Evolutionary conservation across 2,113 vertebrate species (phyloP), one percentile per base, ranked within the genome.

Genomic region (Apistogramma diplotaenia): DNA sequence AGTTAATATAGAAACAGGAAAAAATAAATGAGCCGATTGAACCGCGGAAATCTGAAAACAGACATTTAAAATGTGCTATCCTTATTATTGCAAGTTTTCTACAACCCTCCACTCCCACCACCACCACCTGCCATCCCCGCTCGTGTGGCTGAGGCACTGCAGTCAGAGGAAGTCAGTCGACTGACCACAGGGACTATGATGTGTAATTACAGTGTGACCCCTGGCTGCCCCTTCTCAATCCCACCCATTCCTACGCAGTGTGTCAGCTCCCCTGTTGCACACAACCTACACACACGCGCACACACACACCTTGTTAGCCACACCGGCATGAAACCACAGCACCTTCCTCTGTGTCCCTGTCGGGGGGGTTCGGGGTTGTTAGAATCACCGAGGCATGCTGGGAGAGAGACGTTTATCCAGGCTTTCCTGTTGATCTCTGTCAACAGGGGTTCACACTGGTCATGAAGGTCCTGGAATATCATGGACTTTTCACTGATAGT

Each of bases 201-300:
- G 86, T 94, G 89, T 93, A 94, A 94, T 94, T 94, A 95, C 92
- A 78, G 62, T 11, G 7, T 89, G 93, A 94, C 92, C 90, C 79
- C 76, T 85, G 79, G 87, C 81, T 87, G 81, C 77, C 83, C 87
- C 79, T 60, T 49, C 78, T 74, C 79, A 54, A 37, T 70, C 62
- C 79, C 56, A 56, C 58, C 86, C 33, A 46, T 76, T 78, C 75
- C 81, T 73, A 55, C 78, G 31, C 46, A 7, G 53, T 61, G 82
- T 84, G 82, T 91, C 89, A 88, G 89, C 85, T 85, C 83, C 81
- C 78, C 40, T 25, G 21, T 46, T 70, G 75, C 82, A 89, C 76
- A 59, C 23, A 15, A 72, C 82, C 75, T 85, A 43, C 67, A 70
- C 74, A 76, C 70, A 74, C 82, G 74, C 78, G 78, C 10, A 40